Evolutionary conservation across 1,140 invertebrate species (phyloP), one percentile per base, ranked within the genome.

Genomic region (Drosophila varians): DNA sequence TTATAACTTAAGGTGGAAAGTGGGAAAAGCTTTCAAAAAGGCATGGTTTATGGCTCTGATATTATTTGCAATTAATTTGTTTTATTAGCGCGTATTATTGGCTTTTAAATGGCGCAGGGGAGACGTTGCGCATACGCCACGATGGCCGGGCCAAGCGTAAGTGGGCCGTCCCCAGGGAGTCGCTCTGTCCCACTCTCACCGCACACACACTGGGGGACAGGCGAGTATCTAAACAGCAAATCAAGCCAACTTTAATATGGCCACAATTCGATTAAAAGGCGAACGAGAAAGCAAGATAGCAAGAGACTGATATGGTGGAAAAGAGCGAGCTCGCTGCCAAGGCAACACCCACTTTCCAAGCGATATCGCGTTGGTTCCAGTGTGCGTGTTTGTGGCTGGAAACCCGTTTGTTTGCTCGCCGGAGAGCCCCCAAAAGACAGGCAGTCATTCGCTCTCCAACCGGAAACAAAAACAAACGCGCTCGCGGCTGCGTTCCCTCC

Each of bases 231-330:
- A 83, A 79, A 88, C 84, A 78, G 68, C 68, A 89, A 78, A 84
- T 83, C 80, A 83, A 89, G 75, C 60, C 62, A 80, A 86, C 82
- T 87, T 88, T 76, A 88, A 88, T 83, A 88, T 89, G 83, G 83
- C 82, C 60, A 77, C 83, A 82, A 71, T 78, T 78, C 69, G 82
- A 87, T 87, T 82, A 88, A 53, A 56, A 53, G 31, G 62, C 21
- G 51, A 52, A 51, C 25, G 40, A 71, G 58, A 2, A 6, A 66
- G 28, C 12, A 28, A 49, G 64, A 49, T 18, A 21, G 46, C 45
- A 11, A 38, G 3, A 53, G 25, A 45, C 28, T 18, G 43, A 26
- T 31, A 43, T 38, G 26, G 43, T 4, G 23, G 74, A 11, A 54
- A 36, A 28, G 55, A 61, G 40, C 52, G 48, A 31, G 21, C 36